Percentiles rank a stretch among this genome's conserved stretches.
phyloP scores from a whole-genome alignment of 2,797 vertebrate genomes.

The Hippopotamyrus pictus region DNA sequence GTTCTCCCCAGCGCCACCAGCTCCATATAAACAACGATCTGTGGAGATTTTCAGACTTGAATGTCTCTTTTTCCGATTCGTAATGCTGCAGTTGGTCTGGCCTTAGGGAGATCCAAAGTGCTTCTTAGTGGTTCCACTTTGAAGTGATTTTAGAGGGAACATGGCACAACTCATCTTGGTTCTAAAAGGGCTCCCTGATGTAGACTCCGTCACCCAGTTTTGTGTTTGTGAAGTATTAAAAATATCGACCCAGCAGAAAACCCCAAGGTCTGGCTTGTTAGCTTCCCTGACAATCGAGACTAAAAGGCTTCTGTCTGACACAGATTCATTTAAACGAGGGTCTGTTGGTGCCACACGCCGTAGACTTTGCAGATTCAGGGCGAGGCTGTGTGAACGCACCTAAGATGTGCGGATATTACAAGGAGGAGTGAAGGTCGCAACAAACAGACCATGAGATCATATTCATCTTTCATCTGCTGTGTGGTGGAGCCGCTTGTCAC shows the following conservation, averaged over 20 bases:
- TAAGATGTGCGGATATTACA: not conserved
- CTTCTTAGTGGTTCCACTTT: not conserved
- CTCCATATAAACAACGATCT: not conserved
- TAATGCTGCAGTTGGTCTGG: not conserved
- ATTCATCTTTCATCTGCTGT: not conserved
- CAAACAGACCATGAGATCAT: not conserved
- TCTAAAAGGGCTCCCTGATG: not conserved
- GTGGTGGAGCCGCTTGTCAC: not conserved
- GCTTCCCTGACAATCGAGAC: not conserved
- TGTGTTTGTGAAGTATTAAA: not conserved
- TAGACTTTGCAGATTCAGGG: not conserved
- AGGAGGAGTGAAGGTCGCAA: not conserved
- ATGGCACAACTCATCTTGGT: not conserved
- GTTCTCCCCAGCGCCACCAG: not conserved
- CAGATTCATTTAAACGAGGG: not conserved
- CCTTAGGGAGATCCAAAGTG: not conserved
- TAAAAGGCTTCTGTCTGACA: slow-evolving; percentile 2
- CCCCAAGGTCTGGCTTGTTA: not conserved
- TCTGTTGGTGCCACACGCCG: not conserved
- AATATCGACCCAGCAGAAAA: not conserved
- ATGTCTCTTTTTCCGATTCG: not conserved
- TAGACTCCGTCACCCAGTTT: not conserved
- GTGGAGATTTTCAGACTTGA: not conserved
- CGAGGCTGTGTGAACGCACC: not conserved
- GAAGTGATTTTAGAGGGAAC: not conserved